Evolutionary conservation across 2,113 vertebrate genomes (phyloP).

Genomic region (Cichladusa arquata): DNA sequence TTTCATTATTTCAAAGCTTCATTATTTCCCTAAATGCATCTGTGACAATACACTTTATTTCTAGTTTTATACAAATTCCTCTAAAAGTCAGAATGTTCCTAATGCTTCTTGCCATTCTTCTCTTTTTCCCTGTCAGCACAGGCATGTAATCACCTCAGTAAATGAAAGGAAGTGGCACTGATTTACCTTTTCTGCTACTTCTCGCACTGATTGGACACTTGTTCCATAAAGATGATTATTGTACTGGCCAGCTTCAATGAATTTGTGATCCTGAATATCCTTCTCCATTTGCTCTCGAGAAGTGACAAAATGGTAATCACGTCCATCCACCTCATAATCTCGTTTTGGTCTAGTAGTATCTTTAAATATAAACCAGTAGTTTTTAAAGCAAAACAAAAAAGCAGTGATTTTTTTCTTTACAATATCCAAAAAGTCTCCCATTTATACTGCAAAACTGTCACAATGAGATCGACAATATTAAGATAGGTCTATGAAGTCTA

Average conservation of each 20-base stretch:
- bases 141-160: not conserved
- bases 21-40: not conserved
- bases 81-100: not conserved
- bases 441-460: not conserved
- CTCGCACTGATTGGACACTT: slow-evolving; percentile 94
- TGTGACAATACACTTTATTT: not conserved
- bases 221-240: slow-evolving; percentile 98
- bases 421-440: not conserved
- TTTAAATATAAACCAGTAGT: slow-evolving; percentile 65
- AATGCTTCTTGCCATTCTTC: not conserved
- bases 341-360: slow-evolving; percentile 96
- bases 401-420: not conserved
- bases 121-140: not conserved
- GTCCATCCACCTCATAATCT: slow-evolving; percentile 94
- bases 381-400: not conserved
- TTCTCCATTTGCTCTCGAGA: slow-evolving; percentile 98
- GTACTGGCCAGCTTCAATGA: slow-evolving; percentile 99
- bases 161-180: not conserved
- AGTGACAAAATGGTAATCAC: slow-evolving; percentile 95
- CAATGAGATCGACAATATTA: not conserved
- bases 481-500: not conserved
- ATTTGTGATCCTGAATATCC: slow-evolving; percentile 97
- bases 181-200: slow-evolving; percentile 94
- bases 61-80: not conserved
- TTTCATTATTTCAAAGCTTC: not conserved